These are phyloP conservation scores for Amblyopsis rosae DNA, from an alignment of 2,113 vertebrate genomes.

Conservation along the genomic window DNA sequence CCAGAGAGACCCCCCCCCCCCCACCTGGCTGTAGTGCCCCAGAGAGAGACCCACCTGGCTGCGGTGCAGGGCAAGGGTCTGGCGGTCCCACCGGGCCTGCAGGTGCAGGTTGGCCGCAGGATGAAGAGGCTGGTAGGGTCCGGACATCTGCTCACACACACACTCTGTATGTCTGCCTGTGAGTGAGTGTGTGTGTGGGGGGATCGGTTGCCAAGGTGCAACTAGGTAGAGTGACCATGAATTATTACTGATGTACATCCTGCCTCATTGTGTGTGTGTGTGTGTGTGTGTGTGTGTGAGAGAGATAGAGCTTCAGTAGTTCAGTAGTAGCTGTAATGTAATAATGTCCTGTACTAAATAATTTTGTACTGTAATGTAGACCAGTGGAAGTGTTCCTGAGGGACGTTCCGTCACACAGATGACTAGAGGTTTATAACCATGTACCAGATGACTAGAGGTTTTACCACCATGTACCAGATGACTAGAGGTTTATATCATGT, in stretches of 20 bases:
- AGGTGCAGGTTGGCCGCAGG: conserved; percentile 74
- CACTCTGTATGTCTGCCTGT: conserved; percentile 3
- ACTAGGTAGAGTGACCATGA: conserved; percentile 50
- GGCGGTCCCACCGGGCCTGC: conserved; percentile 78
- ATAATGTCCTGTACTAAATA: background rate
- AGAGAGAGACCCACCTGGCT: conserved; percentile 64
- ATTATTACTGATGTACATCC: conserved; percentile 45
- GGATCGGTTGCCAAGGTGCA: conserved; percentile 42
- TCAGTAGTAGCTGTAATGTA: background rate
- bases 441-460: too few species aligned
- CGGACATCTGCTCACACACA: background rate
- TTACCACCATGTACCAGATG: too few species aligned
- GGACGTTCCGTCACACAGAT: too few species aligned
- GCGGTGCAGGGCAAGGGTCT: conserved; percentile 65
- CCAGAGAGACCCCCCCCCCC: too few species aligned
- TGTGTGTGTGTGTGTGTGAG: conserved; percentile 9
- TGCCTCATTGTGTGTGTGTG: background rate
- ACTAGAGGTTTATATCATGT: too few species aligned
- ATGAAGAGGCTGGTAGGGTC: conserved; percentile 73
- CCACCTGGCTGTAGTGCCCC: too few species aligned
- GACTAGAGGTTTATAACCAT: too few species aligned
- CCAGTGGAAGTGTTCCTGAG: too few species aligned
- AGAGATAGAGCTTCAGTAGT: conserved; percentile 7
- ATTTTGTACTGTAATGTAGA: too few species aligned
- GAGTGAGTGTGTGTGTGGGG: conserved; percentile 1